Evolutionary conservation across 1,140 invertebrate species (phyloP), one percentile per base, ranked within the genome.

Genomic region (Drosophila lacteicornis): DNA sequence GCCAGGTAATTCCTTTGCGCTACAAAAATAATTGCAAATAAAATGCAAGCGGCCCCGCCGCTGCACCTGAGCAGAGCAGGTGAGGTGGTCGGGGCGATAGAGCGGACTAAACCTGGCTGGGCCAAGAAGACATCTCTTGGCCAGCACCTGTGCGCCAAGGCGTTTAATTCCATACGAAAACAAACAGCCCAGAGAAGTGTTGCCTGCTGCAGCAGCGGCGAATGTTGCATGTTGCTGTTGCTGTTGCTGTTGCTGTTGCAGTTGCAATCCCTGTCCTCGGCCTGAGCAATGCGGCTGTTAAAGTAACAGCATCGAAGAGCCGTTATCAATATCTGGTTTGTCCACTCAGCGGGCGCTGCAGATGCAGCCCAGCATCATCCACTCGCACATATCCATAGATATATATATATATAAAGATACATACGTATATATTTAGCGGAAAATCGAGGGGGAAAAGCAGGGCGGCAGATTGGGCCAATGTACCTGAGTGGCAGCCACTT

Each of bases 251-350:
- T 62, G 46, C 65, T 75, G 73, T 55, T 65, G 56, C 60, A 75
- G 79, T 76, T 55, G 46, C 75, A 82, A 56, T 73, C 49, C 59
- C 63, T 57, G 65, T 74, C 80, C 75, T 62, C 82, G 66, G 69
- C 58, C 61, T 66, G 61, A 82, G 82, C 79, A 80, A 87, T 82
- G 82, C 79, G 79, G 82, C 79, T 85, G 81, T 76, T 74, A 79
- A 83, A 90, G 74, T 88, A 88, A 88, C 84, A 84, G 84, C 90
- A 86, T 84, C 91, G 86, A 91, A 91, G 86, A 92, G 91, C 91
- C 91, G 91, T 92, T 92, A 92, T 92, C 91, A 92, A 92, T 92
- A 92, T 92, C 91, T 91, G 91, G 91, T 92, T 92, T 92, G 91
- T 92, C 91, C 90, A 92, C 91, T 92, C 85, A 76, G 74, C 63